phyloP scores from a whole-genome alignment of 2,113 vertebrate species.

The Ptychochromis oligacanthus region DNA sequence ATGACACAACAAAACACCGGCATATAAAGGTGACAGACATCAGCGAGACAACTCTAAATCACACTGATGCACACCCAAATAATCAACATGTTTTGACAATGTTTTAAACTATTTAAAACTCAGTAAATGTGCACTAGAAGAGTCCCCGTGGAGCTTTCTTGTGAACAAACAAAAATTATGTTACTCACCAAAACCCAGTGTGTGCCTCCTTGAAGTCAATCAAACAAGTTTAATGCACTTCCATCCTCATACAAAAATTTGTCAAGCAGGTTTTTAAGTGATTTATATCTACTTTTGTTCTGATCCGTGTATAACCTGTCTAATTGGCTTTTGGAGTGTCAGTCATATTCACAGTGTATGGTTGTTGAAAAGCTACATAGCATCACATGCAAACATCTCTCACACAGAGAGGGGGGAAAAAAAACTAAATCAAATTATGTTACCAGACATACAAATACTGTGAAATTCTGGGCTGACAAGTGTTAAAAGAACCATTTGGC shows the following conservation, averaged over 20 bases:
- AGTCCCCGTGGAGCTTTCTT: neutral
- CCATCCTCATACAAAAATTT: neutral
- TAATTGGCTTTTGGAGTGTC: too few relatives aligned
- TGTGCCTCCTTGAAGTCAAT: neutral
- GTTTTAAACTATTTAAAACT: neutral
- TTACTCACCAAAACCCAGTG: neutral
- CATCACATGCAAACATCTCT: neutral
- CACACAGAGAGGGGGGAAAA: neutral
- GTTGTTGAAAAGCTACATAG: too few relatives aligned
- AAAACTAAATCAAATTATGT: neutral
- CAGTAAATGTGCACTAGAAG: neutral
- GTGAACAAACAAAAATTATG: neutral
- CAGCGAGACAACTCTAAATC: slow-evolving; percentile 5
- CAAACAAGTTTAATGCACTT: neutral
- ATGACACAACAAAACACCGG: slow-evolving; percentile 1
- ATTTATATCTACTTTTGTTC: neutral
- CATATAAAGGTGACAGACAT: neutral
- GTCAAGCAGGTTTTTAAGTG: neutral
- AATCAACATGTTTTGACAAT: neutral
- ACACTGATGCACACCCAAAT: neutral
- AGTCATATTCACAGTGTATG: too few relatives aligned
- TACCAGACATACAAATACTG: neutral
- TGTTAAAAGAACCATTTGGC: too few relatives aligned
- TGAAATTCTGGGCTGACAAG: too few relatives aligned
- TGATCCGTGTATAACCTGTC: too few relatives aligned